phyloP scores from a whole-genome alignment of 2,888 invertebrate species.

The Camponotus fellah region DNA sequence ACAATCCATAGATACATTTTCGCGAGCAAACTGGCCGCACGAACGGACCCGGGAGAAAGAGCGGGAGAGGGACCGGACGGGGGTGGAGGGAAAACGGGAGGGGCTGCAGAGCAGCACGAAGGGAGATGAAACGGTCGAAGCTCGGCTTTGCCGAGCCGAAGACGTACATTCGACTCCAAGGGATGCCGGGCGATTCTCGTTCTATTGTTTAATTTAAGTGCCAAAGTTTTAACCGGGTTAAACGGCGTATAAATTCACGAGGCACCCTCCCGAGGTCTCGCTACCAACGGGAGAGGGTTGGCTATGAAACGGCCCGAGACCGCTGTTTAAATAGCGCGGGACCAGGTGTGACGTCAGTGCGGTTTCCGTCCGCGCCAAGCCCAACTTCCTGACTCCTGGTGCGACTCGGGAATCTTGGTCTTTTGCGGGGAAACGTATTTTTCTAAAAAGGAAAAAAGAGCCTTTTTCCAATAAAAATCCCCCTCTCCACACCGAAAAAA shows the following conservation, averaged over 20 bases:
- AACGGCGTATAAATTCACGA: slow-evolving; percentile 83
- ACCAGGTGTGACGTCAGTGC: slow-evolving; percentile 73
- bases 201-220: slow-evolving; percentile 85
- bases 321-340: slow-evolving; percentile 70
- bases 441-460: not conserved
- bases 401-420: not conserved
- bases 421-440: not conserved
- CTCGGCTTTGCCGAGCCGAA: slow-evolving; percentile 65
- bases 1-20: slow-evolving; percentile 49
- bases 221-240: slow-evolving; percentile 84
- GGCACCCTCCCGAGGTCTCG: slow-evolving; percentile 39
- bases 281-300: slow-evolving; percentile 30
- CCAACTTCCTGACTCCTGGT: not conserved
- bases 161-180: slow-evolving; percentile 79
- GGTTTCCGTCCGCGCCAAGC: slow-evolving; percentile 61
- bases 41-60: slow-evolving; percentile 10
- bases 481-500: too few species aligned
- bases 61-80: not conserved
- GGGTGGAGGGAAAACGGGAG: slow-evolving; percentile 47
- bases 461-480: not conserved
- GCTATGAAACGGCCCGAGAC: slow-evolving; percentile 58
- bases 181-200: slow-evolving; percentile 71
- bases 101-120: not conserved
- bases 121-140: slow-evolving; percentile 52
- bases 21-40: slow-evolving; percentile 28